Evolutionary conservation across 2,888 invertebrate species (phyloP).

Genomic region (Drosophila koepferae): DNA sequence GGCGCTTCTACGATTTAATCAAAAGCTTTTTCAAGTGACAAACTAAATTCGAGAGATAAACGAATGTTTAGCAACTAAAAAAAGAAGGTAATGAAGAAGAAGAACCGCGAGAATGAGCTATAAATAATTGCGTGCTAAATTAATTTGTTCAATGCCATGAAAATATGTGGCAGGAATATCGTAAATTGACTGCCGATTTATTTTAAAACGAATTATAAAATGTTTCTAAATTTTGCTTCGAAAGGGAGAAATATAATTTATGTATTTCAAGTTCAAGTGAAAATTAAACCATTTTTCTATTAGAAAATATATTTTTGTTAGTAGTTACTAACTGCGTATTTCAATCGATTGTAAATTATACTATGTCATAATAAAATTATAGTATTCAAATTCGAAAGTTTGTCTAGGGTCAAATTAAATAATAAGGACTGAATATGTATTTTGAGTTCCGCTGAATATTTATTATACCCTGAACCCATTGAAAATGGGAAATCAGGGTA

Average conservation of each 20-base stretch:
- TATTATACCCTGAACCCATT: no score
- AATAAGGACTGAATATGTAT: no score
- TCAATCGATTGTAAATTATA: not conserved
- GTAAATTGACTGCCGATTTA: constrained; percentile 5
- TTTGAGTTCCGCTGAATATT: no score
- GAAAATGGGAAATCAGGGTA: no score
- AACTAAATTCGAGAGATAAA: constrained; percentile 25
- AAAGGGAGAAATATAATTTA: no score
- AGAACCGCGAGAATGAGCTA: not conserved
- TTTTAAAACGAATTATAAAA: not conserved
- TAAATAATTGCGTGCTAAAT: constrained; percentile 22
- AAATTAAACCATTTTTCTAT: not conserved
- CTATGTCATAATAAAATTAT: not conserved
- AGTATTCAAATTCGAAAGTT: no score
- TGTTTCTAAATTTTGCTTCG: no score
- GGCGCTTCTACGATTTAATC: not conserved
- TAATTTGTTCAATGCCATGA: constrained; percentile 20
- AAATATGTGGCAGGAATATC: not conserved
- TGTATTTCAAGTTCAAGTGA: not conserved
- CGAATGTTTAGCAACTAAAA: constrained; percentile 8
- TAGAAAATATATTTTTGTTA: no score
- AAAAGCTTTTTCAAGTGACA: not conserved
- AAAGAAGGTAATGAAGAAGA: not conserved
- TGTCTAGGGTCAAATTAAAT: no score
- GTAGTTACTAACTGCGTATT: not conserved